Conservation (phyloP, 2,113 vertebrate species). For the Sylvilagus bachmani region DNA sequence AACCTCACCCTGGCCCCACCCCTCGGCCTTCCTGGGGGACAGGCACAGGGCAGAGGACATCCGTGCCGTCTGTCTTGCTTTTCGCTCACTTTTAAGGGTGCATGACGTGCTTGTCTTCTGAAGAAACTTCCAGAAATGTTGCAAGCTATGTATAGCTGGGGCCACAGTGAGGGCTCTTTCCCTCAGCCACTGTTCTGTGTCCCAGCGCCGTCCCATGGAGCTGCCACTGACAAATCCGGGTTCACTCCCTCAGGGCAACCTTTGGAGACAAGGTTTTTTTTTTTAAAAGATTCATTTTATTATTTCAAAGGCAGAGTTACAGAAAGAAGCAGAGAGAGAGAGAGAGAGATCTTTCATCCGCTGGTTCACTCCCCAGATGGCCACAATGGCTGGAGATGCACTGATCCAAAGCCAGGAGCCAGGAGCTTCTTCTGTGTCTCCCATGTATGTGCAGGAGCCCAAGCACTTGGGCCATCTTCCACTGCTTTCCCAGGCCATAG, state of each 20-base stretch:
- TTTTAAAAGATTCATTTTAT: too few relatives aligned
- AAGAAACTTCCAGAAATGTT: not conserved
- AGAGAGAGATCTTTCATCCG: too few relatives aligned
- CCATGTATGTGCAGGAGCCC: too few relatives aligned
- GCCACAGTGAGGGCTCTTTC: not conserved
- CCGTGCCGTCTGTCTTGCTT: not conserved
- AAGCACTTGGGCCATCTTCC: too few relatives aligned
- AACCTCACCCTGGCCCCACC: not conserved
- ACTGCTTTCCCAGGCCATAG: too few relatives aligned
- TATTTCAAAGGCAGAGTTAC: too few relatives aligned
- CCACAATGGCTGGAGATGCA: too few relatives aligned
- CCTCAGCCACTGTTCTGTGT: not conserved
- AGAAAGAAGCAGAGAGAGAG: too few relatives aligned
- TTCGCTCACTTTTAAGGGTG: not conserved
- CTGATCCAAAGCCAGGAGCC: too few relatives aligned
- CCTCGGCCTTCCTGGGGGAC: too few relatives aligned
- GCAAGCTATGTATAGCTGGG: not conserved
- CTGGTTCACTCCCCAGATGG: too few relatives aligned
- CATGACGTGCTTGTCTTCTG: not conserved
- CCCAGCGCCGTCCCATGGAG: not conserved
- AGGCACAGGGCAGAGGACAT: not conserved
- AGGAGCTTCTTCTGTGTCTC: too few relatives aligned
- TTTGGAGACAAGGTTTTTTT: not conserved
- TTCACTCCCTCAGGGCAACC: not conserved
- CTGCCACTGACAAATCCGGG: not conserved